These are phyloP conservation scores for Danaus melanippus DNA, from an alignment of 1,140 invertebrate genomes.

Conservation along the genomic window DNA sequence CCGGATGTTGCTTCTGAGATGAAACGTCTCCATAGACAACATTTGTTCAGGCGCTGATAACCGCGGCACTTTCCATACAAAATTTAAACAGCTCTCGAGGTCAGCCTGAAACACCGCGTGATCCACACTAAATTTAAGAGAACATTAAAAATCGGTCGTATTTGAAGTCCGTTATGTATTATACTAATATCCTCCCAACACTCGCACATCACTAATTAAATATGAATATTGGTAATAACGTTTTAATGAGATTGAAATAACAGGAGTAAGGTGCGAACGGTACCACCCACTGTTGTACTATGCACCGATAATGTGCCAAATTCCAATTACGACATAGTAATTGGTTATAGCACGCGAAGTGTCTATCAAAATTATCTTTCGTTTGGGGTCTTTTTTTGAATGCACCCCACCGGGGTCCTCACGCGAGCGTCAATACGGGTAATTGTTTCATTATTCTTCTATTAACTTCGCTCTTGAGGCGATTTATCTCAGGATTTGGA, in stretches of 20 bases:
- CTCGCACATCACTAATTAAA: conserved; percentile 15
- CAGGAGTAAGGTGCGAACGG: conserved; percentile 49
- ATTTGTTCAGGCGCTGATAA: conserved; percentile 48
- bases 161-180: conserved; percentile 1
- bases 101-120: too few relatives aligned
- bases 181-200: not conserved
- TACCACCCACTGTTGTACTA: conserved; percentile 41
- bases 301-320: conserved; percentile 62
- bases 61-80: conserved; percentile 37
- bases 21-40: conserved; percentile 40
- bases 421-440: conserved; percentile 60
- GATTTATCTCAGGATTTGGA: conserved; percentile 43
- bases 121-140: too few relatives aligned
- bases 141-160: too few relatives aligned
- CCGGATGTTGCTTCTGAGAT: conserved; percentile 59
- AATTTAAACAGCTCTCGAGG: conserved; percentile 12
- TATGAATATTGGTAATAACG: conserved; percentile 32
- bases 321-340: conserved; percentile 57
- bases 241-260: conserved; percentile 51
- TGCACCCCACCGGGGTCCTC: conserved; percentile 49
- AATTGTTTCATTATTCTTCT: conserved; percentile 70
- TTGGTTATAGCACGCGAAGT: conserved; percentile 55
- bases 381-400: conserved; percentile 51
- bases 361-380: conserved; percentile 66
- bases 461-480: conserved; percentile 59